These are phyloP conservation scores for Drosophila arizonae DNA, from an alignment of 1,140 invertebrate genomes.

Conservation along the genomic window DNA sequence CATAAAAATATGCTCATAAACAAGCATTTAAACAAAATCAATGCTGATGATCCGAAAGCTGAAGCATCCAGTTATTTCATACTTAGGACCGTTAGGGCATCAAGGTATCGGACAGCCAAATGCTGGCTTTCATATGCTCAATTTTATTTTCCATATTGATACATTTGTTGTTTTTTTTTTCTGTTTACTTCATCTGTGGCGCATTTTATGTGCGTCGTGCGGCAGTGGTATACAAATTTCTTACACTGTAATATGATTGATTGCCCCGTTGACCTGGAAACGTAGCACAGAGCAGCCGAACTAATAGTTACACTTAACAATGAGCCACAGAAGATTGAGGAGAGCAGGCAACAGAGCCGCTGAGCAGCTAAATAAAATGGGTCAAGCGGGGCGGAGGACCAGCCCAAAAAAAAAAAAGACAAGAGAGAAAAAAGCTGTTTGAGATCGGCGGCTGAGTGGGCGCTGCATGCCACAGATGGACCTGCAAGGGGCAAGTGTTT, in stretches of 20 bases:
- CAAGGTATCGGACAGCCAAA: background rate
- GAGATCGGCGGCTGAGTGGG: constrained; percentile 50
- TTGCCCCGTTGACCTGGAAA: constrained; percentile 79
- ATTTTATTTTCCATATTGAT: constrained; percentile 33
- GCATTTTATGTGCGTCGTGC: constrained; percentile 42
- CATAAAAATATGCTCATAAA: too few relatives aligned
- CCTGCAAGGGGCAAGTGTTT: constrained; percentile 46
- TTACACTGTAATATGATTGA: constrained; percentile 78
- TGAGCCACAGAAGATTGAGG: constrained; percentile 40
- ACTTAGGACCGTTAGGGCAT: background rate
- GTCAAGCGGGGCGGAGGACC: constrained; percentile 63
- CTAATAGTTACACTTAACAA: constrained; percentile 81
- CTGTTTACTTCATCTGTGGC: too few relatives aligned
- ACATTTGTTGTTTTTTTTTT: background rate
- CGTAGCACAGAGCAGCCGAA: constrained; percentile 52
- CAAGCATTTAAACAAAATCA: too few relatives aligned
- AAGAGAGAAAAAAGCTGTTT: constrained; percentile 30
- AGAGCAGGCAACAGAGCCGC: constrained; percentile 46
- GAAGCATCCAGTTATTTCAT: background rate
- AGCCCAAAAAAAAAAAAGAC: constrained; percentile 30
- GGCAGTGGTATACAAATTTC: constrained; percentile 72
- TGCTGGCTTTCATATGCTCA: background rate
- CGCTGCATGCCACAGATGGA: constrained; percentile 59
- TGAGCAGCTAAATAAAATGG: constrained; percentile 52
- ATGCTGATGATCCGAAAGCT: too few relatives aligned